Evolutionary conservation across 2,888 invertebrate genomes (phyloP), one percentile per base, ranked within the genome.

Genomic region (Pristionchus entomophagus): DNA sequence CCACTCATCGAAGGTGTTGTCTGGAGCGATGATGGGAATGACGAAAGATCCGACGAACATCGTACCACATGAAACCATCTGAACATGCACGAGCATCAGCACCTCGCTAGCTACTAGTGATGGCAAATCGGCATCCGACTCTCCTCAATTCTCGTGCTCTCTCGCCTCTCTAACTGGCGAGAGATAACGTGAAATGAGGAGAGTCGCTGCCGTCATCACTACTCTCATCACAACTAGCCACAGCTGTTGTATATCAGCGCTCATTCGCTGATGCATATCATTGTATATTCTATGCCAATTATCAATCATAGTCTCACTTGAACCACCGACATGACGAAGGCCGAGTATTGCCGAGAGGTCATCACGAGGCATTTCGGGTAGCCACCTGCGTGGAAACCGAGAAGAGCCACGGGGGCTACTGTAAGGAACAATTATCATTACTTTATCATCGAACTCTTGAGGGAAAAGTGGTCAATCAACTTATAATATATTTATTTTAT

Each of bases 301-400:
- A 32, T 65, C 35, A 65, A 6, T 29, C 14, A 19, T n/a, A 38
- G 41, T 65, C 3, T 38, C 19, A 90, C 90, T 87, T 90, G 90
- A 5, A 90, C 90, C 41, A 90, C 88, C 5, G 90, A 88, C 91
- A 91, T 91, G 45, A 91, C 90, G 45, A 90, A 89, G 12, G 91
- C 88, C 2, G 89, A 90, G 78, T 88, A 88, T 69, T 91, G 91
- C 19, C 89, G 88, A 65, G 91, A 87, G 19, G 90, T 88, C 82
- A 91, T 87, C 17, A 91, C 89, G 14, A 89, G 88, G n/a, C 89
- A 87, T 65, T 91, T 91, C 12, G 89, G 88, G 84, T 88, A 91
- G 5, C 91, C 91, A 5, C 91, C 91, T 12, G 89, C 88, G 14
- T 90, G 89, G 86, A 91, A 91, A 6, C 91, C 91, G 26, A 91